Base-by-base conservation (phyloP, 2,113 vertebrate genomes). In the Esox niger region DNA sequence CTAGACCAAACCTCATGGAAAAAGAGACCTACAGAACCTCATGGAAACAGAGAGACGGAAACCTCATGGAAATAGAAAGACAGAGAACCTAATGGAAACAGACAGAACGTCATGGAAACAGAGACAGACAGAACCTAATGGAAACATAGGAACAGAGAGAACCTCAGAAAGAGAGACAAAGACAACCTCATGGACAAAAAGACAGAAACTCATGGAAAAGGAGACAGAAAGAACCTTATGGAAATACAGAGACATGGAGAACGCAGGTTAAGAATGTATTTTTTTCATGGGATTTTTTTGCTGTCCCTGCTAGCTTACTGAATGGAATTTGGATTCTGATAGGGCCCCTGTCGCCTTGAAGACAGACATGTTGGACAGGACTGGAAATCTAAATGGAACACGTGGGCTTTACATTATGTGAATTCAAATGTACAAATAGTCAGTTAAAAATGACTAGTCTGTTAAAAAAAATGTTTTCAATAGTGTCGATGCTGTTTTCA, bases 261-360 rank as follows among this genome's bases (percentile, higher is more conserved):
- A 66, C 0, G 35, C 76, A 78, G 77, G 85, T 83, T 87, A 81
- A 87, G 56, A 80, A 82, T 80, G 84, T 85, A 81, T 81, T 87
- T 85, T 84, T 86, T 73, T 75, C 74, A 71, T 46, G 73, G 67
- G n/a, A n/a, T n/a, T 77, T 66, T 6, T 77, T 78, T 78, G 38
- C 74, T 72, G 74, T 77, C 69, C 21, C 67, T 52, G 32, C 72
- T 69, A 10, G 74, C 67, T 76, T 79, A 73, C 76, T 55, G 76
- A 77, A 87, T 73, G 82, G 86, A 84, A 71, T 20, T 17, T 31
- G 78, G 79, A 74, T 85, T 64, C 64, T 78, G 81, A 89, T 82
- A 43, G 67, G 73, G 70, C 79, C 0, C 23, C 31, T 78, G 73
- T 65, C 61, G 71, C 73, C 59, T 11, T 47, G 66, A 7, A 71